A percentile compares a stretch with the other conserved stretches of the same genome.
Evolutionary conservation across 2,113 vertebrate genomes (phyloP).

Genomic region (Gambusia holbrooki): DNA sequence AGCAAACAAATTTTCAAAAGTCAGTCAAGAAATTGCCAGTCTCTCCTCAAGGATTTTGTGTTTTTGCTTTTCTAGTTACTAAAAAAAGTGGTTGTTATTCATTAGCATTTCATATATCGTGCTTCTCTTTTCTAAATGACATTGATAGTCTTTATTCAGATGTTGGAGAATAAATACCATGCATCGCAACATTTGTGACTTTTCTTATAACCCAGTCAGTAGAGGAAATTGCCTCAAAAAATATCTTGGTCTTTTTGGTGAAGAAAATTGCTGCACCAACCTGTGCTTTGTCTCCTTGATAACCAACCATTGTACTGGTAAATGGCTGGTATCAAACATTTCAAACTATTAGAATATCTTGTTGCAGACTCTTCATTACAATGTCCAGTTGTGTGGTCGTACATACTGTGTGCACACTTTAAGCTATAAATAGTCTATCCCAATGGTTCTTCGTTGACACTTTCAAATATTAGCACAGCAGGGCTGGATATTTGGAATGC

Average conservation of each 20-base stretch:
- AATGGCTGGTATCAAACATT: neutral
- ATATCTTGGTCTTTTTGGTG: neutral
- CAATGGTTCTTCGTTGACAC: neutral
- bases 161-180: too few species aligned
- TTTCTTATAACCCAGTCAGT: too few species aligned
- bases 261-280: neutral
- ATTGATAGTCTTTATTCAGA: too few species aligned
- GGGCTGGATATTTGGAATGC: too few species aligned
- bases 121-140: too few species aligned
- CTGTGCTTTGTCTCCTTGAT: neutral
- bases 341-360: neutral
- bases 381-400: neutral
- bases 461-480: too few species aligned
- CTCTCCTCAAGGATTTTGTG: neutral
- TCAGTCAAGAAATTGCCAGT: neutral
- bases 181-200: too few species aligned
- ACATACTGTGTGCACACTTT: too few species aligned
- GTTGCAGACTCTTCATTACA: neutral
- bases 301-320: neutral
- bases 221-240: too few species aligned
- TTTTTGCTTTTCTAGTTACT: neutral
- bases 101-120: neutral
- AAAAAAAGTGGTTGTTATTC: too few species aligned
- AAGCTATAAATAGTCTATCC: neutral
- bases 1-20: neutral